Evolutionary conservation across 1,140 invertebrate genomes (phyloP), one percentile per base, ranked within the genome.

Genomic region (Eueides isabella): DNA sequence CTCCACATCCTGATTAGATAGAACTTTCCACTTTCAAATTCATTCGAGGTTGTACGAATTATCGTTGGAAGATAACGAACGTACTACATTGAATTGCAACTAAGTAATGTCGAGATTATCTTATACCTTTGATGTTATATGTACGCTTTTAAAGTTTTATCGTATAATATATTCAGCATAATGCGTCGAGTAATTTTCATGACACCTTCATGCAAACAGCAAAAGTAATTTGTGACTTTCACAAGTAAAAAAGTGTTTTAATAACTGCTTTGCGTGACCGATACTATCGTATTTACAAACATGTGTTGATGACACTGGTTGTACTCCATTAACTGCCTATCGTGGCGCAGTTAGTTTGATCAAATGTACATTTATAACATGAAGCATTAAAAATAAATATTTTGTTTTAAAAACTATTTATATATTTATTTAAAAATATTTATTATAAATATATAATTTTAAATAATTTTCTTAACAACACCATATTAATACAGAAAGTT

Each of bases 11-110:
- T 75, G 67, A 75, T 75, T 75, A 71, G 66, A 44, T 68, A 38
- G 64, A 61, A 74, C 72, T 74, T 73, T 73, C 72, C 72, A 62
- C 72, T 73, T 74, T 74, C 65, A 68, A 63, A 68, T 68, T 33
- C 41, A 33, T 67, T 38, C 31, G 71, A 35, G 28, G 44, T 26
- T 23, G 33, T 62, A 68, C 35, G 61, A 68, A 68, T 74, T 68
- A 68, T 63, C 35, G 63, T 68, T 67, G 67, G 9, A 55, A 55
- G 48, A 55, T 55, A 55, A 55, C 23, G 19, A 0, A 9, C n/a
- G n/a, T 14, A 55, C 48, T 14, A 55, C 48, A 26, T 55, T 55
- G 48, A 23, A 55, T 55, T 26, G 48, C 23, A 55, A 55, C 2
- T 55, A 19, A 26, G 48, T 55, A 55, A 55, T 26, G 48, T 55